Evolutionary conservation across 2,888 invertebrate species (phyloP).

Genomic region (Orchesella flavescens): DNA sequence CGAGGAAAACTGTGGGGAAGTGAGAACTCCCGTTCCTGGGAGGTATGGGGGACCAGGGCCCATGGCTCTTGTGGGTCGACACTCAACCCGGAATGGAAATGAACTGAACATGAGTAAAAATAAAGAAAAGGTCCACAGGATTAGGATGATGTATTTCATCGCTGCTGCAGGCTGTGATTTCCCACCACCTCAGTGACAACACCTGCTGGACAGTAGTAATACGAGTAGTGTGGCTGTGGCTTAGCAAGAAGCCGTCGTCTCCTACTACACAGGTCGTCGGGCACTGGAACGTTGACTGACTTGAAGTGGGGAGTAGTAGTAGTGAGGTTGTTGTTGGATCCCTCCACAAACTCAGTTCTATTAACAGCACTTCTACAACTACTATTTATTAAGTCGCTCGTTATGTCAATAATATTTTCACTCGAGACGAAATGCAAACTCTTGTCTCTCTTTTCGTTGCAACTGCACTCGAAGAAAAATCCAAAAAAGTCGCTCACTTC

Average conservation of each 20-base stretch:
- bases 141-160: slow-evolving; percentile 72
- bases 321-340: not conserved
- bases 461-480: slow-evolving; percentile 7
- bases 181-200: slow-evolving; percentile 10
- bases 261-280: not conserved
- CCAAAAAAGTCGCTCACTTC: slow-evolving; percentile 13
- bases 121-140: slow-evolving; percentile 72
- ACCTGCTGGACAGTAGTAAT: slow-evolving; percentile 4
- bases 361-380: too few relatives aligned
- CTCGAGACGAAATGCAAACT: not conserved
- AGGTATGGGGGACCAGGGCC: slow-evolving; percentile 68
- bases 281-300: not conserved
- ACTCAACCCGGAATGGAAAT: slow-evolving; percentile 71
- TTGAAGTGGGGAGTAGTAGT: not conserved
- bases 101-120: slow-evolving; percentile 72
- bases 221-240: not conserved
- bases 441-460: slow-evolving; percentile 8
- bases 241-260: not conserved
- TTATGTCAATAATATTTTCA: not conserved
- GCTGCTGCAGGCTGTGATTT: slow-evolving; percentile 38
- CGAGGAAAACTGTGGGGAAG: slow-evolving; percentile 13
- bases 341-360: not conserved
- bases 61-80: slow-evolving; percentile 70
- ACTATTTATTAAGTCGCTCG: slow-evolving; percentile 15
- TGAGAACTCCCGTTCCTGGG: slow-evolving; percentile 41